Base-by-base conservation (phyloP, 2,113 vertebrate species). In the Beaufortia kweichowensis region DNA sequence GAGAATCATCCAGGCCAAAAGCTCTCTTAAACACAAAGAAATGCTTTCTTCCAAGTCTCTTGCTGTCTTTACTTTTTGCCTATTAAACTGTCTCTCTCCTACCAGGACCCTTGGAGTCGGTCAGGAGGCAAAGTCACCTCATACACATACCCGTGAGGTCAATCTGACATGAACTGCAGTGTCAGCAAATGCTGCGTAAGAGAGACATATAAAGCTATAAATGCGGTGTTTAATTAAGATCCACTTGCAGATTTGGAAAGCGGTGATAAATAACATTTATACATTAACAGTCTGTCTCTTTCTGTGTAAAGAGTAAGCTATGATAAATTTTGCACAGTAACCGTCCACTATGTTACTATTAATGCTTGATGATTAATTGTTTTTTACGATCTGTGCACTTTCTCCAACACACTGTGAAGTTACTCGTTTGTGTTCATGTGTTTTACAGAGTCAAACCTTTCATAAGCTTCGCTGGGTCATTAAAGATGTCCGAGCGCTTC, bases 21-120 rank as follows among this genome's bases (percentile, higher is more conserved):
- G 17, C 39, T 72, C 67, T 79, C 57, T 28, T 24, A 24, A 50
- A 55, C 60, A 80, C 82, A 80, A 85, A 78, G 78, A 73, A 79
- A 76, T 31, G 43, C 76, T 83, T 82, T 81, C 81, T 84, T 77
- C 76, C 60, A 65, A 48, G 17, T 39, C 35, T 15, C 43, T 55
- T 69, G 66, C 61, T 70, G 80, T 79, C 74, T 65, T 79, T 79
- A 77, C 77, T 81, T 67, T 59, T 76, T 76, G 56, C 76, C 68
- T 57, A 39, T 83, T 83, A 79, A 77, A 78, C 76, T 24, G 48
- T 71, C 74, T 59, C 67, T 72, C 74, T 75, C 75, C 61, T 48
- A 26, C 4, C 9, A 55, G 35, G 61, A 48, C 69, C 74, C 63
- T 62, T 70, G 50, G 61, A 61, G 55, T 53, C 41, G 17, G 61